Conservation (phyloP, 2,113 vertebrate species). For the Notiomystis cincta region DNA sequence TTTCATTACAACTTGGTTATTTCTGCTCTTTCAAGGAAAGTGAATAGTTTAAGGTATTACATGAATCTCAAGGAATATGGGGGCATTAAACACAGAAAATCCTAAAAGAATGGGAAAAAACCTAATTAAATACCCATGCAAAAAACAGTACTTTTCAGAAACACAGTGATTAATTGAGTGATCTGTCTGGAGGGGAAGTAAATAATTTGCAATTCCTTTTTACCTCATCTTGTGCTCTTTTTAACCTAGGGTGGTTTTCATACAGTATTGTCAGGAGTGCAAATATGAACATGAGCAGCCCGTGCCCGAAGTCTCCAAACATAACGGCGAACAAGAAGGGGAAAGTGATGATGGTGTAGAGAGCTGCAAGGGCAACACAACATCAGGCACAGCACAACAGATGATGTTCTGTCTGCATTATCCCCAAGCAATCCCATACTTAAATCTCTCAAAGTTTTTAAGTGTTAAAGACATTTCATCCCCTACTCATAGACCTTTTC, state of each 20-base stretch:
- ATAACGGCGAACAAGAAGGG: conserved; percentile 96
- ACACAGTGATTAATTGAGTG: neutral
- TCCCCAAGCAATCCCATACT: neutral
- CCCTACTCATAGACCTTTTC: neutral
- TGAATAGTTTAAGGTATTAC: neutral
- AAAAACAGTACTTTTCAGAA: neutral
- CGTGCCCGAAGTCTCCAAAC: conserved; percentile 96
- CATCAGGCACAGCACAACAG: neutral
- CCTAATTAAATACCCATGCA: neutral
- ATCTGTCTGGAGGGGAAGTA: neutral
- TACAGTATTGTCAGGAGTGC: conserved; percentile 86
- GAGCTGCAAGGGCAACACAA: conserved; percentile 72
- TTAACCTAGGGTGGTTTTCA: conserved; percentile 86
- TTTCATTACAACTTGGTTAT: neutral
- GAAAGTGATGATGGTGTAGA: conserved; percentile 94
- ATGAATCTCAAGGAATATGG: neutral
- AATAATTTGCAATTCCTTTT: neutral
- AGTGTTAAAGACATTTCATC: neutral
- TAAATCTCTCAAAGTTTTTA: neutral
- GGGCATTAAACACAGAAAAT: neutral
- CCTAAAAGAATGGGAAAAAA: neutral
- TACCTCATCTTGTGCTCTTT: conserved; percentile 88
- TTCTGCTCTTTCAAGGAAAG: neutral
- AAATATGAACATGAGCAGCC: conserved; percentile 88
- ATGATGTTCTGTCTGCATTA: neutral